Conservation (phyloP, 92 coral and sea anemone genomes). For the Actinernus sp. region DNA sequence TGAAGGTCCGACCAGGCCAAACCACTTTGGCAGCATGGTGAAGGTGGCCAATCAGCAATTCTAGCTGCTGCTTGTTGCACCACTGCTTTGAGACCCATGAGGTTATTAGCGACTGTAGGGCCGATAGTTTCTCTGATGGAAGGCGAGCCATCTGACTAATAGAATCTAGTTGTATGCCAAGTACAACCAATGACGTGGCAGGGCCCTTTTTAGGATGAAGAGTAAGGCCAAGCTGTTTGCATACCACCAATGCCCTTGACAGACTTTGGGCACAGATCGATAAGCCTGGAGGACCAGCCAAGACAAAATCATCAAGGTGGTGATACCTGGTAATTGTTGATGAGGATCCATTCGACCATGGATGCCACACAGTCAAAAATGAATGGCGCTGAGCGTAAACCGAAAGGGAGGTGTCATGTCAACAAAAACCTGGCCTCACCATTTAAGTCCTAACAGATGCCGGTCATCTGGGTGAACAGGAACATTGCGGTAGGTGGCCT, state of each 20-base stretch:
- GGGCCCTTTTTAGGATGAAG: too few relatives aligned
- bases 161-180: constrained; percentile 23
- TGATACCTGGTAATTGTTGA: constrained; percentile 5
- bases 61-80: constrained; percentile 12
- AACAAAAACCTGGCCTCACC: constrained; percentile 15
- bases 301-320: constrained; percentile 11
- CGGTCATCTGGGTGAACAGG: too few relatives aligned
- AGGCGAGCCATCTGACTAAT: background rate
- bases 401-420: constrained; percentile 11
- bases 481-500: too few relatives aligned
- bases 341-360: constrained; percentile 29
- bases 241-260: too few relatives aligned
- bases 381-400: too few relatives aligned
- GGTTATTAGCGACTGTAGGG: too few relatives aligned
- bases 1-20: too few relatives aligned
- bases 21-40: constrained; percentile 18
- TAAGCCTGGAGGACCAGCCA: too few relatives aligned
- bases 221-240: too few relatives aligned
- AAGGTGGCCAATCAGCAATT: constrained; percentile 19
- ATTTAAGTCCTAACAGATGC: constrained; percentile 11
- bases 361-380: too few relatives aligned
- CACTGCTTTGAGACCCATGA: too few relatives aligned
- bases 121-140: background rate
- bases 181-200: constrained; percentile 2
- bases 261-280: too few relatives aligned